These are phyloP conservation scores for Diloba caeruleocephala DNA, from an alignment of 2,888 invertebrate species.

Conservation along the genomic window DNA sequence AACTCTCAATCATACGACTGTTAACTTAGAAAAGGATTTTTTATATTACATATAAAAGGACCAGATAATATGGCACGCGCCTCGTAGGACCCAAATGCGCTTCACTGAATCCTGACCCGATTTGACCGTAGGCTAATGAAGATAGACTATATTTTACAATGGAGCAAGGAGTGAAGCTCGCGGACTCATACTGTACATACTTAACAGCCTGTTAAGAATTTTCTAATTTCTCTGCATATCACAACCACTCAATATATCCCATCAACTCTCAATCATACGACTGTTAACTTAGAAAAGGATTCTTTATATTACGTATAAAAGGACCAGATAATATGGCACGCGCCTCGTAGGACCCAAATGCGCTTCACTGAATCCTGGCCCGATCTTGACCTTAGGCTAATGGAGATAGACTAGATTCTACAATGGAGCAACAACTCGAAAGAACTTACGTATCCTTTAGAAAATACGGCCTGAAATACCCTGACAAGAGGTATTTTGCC, in stretches of 20 bases:
- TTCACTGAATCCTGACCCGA: slow-evolving; percentile 25
- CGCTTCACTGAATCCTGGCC: slow-evolving; percentile 24
- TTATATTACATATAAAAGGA: slow-evolving; percentile 18
- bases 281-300: slow-evolving; percentile 17
- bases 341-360: slow-evolving; percentile 27
- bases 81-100: slow-evolving; percentile 24
- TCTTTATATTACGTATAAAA: slow-evolving; percentile 17
- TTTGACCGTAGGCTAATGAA: slow-evolving; percentile 35
- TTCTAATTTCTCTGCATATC: too few species aligned
- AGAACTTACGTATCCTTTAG: background rate
- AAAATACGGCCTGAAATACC: too few species aligned
- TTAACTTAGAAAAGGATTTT: slow-evolving; percentile 15
- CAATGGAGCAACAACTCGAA: background rate
- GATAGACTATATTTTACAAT: slow-evolving; percentile 17
- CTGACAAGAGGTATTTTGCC: too few species aligned
- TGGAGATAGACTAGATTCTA: slow-evolving; percentile 24
- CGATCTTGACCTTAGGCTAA: slow-evolving; percentile 34
- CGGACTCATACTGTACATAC: too few species aligned
- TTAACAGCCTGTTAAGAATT: too few species aligned
- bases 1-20: slow-evolving; percentile 27
- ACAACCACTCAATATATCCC: slow-evolving; percentile 1
- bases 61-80: slow-evolving; percentile 22
- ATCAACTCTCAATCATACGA: slow-evolving; percentile 25
- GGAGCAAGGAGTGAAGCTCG: too few species aligned
- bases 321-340: slow-evolving; percentile 16